A percentile compares a stretch with the other conserved stretches of the same genome.
phyloP scores from a whole-genome alignment of 2,888 invertebrate genomes.

The Lasioglossum vierecki region DNA sequence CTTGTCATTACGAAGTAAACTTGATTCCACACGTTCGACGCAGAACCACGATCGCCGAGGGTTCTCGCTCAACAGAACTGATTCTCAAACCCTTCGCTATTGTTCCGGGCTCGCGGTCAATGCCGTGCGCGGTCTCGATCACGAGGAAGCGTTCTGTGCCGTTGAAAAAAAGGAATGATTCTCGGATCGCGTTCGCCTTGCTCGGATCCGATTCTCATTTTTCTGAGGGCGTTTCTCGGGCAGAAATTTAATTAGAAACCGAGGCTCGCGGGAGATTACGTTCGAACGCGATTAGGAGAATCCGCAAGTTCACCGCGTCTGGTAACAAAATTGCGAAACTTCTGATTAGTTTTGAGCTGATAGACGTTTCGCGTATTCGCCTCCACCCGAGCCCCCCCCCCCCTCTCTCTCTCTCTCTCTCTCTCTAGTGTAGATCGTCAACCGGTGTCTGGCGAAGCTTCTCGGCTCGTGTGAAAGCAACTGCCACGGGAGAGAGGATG shows the following conservation, averaged over 20 bases:
- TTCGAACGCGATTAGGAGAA: background rate
- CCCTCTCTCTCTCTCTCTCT: background rate
- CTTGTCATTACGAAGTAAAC: background rate
- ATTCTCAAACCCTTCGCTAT: conserved; percentile 27
- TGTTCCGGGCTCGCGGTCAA: conserved; percentile 49
- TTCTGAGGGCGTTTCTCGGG: background rate
- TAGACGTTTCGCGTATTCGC: background rate
- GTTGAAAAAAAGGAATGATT: conserved; percentile 14
- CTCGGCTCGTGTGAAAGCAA: conserved; percentile 47
- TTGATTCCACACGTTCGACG: background rate
- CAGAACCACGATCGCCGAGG: too few relatives aligned
- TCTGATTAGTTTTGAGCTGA: background rate
- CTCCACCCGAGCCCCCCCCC: background rate
- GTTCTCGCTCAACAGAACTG: background rate
- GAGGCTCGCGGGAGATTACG: background rate
- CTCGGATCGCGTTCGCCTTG: background rate
- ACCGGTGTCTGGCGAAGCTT: background rate
- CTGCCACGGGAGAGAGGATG: conserved; percentile 56
- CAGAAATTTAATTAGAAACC: conserved; percentile 10
- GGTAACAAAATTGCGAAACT: background rate
- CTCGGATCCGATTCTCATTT: conserved; percentile 6
- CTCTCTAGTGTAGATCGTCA: background rate
- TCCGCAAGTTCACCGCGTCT: background rate
- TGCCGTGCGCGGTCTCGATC: conserved; percentile 54
- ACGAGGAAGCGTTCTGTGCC: conserved; percentile 33